Conservation (phyloP, 2,113 vertebrate species). For the Crotalus horridus region DNA sequence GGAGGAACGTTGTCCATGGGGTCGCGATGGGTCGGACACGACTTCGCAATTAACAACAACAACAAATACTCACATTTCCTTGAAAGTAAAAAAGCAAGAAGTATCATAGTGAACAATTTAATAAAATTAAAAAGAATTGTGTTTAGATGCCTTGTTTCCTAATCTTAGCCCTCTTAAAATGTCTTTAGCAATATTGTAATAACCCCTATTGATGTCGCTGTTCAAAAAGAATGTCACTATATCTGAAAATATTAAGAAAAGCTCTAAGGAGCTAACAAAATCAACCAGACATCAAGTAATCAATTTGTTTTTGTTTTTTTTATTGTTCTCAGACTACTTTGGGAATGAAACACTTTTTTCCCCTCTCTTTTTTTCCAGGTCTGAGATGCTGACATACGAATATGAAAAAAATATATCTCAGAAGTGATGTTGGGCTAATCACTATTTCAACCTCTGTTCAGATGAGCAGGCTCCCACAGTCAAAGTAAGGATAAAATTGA, state of each 20-base stretch:
- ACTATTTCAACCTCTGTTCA: background rate
- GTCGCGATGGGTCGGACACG: no score
- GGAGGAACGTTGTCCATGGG: no score
- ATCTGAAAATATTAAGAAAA: background rate
- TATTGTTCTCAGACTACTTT: background rate
- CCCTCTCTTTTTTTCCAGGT: background rate
- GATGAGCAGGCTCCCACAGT: background rate
- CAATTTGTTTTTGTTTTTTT: background rate
- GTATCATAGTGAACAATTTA: background rate
- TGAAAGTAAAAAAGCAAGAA: constrained; percentile 11
- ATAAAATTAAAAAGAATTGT: background rate
- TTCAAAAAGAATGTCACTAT: background rate
- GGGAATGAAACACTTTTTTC: background rate
- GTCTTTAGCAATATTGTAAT: background rate
- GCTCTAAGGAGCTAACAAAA: background rate
- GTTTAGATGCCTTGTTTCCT: background rate
- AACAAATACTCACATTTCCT: background rate
- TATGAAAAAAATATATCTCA: background rate
- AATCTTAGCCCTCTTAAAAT: background rate
- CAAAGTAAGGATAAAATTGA: background rate
- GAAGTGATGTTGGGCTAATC: background rate
- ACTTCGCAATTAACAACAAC: no score
- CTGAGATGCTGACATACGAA: background rate
- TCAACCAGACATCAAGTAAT: background rate
- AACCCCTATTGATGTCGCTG: background rate